These are phyloP conservation scores for Drosophila trapezifrons DNA, from an alignment of 1,140 invertebrate genomes.

Conservation along the genomic window DNA sequence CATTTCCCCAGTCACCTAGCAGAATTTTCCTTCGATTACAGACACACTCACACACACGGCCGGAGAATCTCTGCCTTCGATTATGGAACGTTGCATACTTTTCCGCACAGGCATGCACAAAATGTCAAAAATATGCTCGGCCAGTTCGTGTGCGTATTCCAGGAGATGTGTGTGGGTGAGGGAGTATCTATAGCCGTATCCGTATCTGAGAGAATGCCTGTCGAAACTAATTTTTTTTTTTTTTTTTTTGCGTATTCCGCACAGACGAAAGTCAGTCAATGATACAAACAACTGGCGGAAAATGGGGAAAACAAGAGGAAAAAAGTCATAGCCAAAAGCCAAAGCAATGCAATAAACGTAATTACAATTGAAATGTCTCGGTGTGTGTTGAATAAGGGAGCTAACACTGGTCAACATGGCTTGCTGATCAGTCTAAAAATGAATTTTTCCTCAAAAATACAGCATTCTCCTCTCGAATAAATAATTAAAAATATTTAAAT, in stretches of 20 bases:
- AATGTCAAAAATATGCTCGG: conserved; percentile 63
- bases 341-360: conserved; percentile 74
- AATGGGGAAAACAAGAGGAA: conserved; percentile 21
- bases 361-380: conserved; percentile 62
- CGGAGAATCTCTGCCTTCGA: conserved; percentile 58
- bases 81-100: conserved; percentile 65
- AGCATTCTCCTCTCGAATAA: background rate
- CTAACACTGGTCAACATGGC: background rate
- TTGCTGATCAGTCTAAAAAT: no score
- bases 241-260: conserved; percentile 5
- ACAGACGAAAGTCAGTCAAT: conserved; percentile 37
- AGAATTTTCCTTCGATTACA: conserved; percentile 10
- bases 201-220: conserved; percentile 15
- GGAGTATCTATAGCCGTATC: conserved; percentile 7
- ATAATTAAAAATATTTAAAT: background rate
- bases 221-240: conserved; percentile 19
- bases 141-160: conserved; percentile 34
- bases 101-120: conserved; percentile 53
- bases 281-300: conserved; percentile 24
- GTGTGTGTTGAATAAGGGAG: conserved; percentile 15
- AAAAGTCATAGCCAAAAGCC: conserved; percentile 49
- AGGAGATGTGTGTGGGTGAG: background rate
- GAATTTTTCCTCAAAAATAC: background rate
- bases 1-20: conserved; percentile 18
- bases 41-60: conserved; percentile 4